These are phyloP conservation scores for Noctua janthe DNA, from an alignment of 2,888 invertebrate genomes.

Conservation along the genomic window DNA sequence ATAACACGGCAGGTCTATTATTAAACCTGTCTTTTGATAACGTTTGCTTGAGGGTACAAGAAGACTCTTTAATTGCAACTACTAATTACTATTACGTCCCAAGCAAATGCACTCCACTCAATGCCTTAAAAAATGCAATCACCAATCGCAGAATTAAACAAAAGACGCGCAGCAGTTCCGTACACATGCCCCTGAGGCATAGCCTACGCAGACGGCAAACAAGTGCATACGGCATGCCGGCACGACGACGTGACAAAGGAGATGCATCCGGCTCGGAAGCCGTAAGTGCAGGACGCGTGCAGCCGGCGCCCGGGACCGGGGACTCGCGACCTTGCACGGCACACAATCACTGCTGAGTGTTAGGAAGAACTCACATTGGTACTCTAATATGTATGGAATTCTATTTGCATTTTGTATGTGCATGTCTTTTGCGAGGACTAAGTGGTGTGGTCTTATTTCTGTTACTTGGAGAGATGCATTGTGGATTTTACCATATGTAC, in stretches of 20 bases:
- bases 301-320: constrained; percentile 55
- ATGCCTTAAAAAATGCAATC: constrained; percentile 26
- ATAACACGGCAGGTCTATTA: background rate
- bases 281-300: constrained; percentile 68
- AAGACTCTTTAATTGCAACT: background rate
- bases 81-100: background rate
- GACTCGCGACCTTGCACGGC: constrained; percentile 58
- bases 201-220: constrained; percentile 26
- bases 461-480: background rate
- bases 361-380: constrained; percentile 18
- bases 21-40: background rate
- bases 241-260: constrained; percentile 60
- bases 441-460: background rate
- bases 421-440: background rate
- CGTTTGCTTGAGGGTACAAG: background rate
- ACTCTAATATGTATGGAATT: constrained; percentile 14
- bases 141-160: constrained; percentile 26
- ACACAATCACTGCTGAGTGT: constrained; percentile 34
- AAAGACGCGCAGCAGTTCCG: constrained; percentile 9
- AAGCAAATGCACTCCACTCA: background rate
- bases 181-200: constrained; percentile 11
- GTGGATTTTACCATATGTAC: background rate
- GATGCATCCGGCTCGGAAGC: constrained; percentile 63
- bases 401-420: constrained; percentile 8
- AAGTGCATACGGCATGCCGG: constrained; percentile 48